These are phyloP conservation scores for Neoscelio sp. DNA, from an alignment of 2,888 invertebrate genomes.

Conservation along the genomic window DNA sequence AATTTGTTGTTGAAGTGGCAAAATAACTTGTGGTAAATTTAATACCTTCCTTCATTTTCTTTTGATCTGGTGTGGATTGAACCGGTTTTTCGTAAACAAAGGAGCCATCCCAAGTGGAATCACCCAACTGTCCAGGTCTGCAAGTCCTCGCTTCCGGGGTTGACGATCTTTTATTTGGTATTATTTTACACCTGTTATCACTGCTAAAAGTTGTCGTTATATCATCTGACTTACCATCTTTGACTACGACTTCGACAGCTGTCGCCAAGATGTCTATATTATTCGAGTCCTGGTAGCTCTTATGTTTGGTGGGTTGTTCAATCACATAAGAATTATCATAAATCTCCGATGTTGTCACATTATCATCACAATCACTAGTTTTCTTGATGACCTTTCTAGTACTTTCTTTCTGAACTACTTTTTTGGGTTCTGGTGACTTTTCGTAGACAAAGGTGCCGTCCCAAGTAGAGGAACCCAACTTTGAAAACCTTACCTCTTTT, in stretches of 20 bases:
- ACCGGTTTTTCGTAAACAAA: conserved; percentile 75
- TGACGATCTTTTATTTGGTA: conserved; percentile 69
- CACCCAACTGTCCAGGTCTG: conserved; percentile 76
- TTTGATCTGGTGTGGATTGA: conserved; percentile 54
- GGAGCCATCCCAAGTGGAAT: conserved; percentile 77
- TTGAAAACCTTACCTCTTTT: conserved; percentile 70
- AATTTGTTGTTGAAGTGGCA: too few relatives aligned
- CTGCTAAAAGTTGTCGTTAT: conserved; percentile 59
- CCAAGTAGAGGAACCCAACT: conserved; percentile 78
- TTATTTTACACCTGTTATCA: conserved; percentile 32
- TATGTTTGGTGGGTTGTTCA: conserved; percentile 70
- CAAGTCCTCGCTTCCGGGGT: conserved; percentile 69
- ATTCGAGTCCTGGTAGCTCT: conserved; percentile 73
- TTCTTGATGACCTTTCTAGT: neutral
- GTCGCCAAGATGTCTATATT: conserved; percentile 74
- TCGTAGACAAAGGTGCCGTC: conserved; percentile 76
- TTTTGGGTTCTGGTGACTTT: conserved; percentile 64
- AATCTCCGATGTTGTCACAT: conserved; percentile 56
- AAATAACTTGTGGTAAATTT: neutral
- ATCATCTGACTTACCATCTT: conserved; percentile 74
- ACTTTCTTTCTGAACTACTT: conserved; percentile 38
- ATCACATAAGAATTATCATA: conserved; percentile 66
- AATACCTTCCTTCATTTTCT: neutral
- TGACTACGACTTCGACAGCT: conserved; percentile 75
- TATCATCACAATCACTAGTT: too few relatives aligned